Percentiles rank a stretch among this genome's conserved stretches.
Evolutionary conservation across 2,113 vertebrate species (phyloP).

Genomic region (Chaetops frenatus): DNA sequence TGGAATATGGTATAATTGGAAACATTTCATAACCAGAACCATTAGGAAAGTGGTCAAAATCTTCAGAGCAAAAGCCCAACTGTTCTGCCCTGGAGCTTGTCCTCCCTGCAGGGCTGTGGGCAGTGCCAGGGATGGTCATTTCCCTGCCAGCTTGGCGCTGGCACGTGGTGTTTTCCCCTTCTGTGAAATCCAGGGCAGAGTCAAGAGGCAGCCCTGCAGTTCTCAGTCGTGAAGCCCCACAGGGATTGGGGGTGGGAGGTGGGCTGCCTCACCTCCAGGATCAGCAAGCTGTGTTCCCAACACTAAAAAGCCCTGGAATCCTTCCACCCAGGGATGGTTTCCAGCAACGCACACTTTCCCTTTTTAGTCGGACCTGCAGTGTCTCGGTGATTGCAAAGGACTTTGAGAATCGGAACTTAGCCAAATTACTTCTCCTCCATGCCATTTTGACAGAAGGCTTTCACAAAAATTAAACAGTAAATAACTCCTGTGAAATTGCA

Average conservation of each 20-base stretch:
- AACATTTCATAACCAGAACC: constrained; percentile 2
- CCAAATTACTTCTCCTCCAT: constrained; percentile 10
- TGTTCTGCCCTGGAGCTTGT: constrained; percentile 9
- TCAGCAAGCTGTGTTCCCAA: not conserved
- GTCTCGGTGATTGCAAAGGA: constrained; percentile 42
- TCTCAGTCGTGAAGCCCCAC: not conserved
- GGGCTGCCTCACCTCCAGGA: not conserved
- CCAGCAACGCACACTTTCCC: constrained; percentile 3
- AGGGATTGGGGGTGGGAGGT: not conserved
- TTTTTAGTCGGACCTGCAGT: constrained; percentile 52
- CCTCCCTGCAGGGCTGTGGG: not conserved
- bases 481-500: constrained; percentile 23
- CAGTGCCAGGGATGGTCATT: not conserved
- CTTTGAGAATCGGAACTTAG: not conserved
- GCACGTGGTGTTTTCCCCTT: not conserved
- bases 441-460: constrained; percentile 49
- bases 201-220: not conserved
- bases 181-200: not conserved
- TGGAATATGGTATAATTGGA: not conserved
- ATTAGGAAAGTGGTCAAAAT: constrained; percentile 23
- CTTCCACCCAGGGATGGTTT: constrained; percentile 38
- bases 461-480: constrained; percentile 41
- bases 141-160: not conserved
- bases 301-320: not conserved
- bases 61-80: not conserved